Percentiles rank a stretch among this genome's conserved stretches.
phyloP scores from a whole-genome alignment of 2,113 vertebrate genomes.

The Megalops atlanticus region DNA sequence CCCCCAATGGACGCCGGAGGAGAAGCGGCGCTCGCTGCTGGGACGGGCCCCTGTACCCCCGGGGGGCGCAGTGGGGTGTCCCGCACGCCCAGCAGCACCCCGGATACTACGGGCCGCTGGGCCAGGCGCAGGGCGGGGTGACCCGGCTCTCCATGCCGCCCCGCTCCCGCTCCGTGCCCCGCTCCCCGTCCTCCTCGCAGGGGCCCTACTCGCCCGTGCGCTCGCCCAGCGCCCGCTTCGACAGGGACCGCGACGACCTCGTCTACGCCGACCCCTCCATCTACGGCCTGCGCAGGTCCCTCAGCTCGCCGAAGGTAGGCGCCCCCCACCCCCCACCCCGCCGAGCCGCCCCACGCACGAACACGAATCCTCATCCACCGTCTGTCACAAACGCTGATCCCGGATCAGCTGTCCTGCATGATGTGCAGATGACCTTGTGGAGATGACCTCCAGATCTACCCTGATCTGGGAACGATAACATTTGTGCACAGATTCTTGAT shows the following conservation, averaged over 20 bases:
- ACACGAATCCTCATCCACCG: no score
- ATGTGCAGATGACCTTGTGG: no score
- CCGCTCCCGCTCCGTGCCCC: constrained; percentile 89
- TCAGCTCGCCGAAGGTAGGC: constrained; percentile 93
- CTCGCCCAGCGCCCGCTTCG: constrained; percentile 81
- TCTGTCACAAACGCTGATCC: no score
- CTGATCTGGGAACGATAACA: no score
- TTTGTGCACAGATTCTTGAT: no score
- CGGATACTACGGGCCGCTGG: constrained; percentile 75
- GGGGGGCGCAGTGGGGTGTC: constrained; percentile 50
- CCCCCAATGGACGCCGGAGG: constrained; percentile 78
- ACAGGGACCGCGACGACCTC: constrained; percentile 76
- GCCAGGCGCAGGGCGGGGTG: constrained; percentile 74
- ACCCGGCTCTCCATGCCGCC: constrained; percentile 86
- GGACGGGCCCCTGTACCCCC: constrained; percentile 75
- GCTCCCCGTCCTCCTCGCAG: constrained; percentile 81
- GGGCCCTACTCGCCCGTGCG: constrained; percentile 83
- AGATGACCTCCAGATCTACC: no score
- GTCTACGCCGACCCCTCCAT: constrained; percentile 79
- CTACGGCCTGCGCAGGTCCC: constrained; percentile 84
- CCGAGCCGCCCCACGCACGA: no score
- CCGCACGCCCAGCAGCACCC: constrained; percentile 46
- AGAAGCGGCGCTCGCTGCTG: constrained; percentile 81
- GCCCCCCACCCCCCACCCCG: no score
- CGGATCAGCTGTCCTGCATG: no score